These are phyloP conservation scores for Acestrorhynchus altus DNA, from an alignment of 2,797 vertebrate species.

Conservation along the genomic window DNA sequence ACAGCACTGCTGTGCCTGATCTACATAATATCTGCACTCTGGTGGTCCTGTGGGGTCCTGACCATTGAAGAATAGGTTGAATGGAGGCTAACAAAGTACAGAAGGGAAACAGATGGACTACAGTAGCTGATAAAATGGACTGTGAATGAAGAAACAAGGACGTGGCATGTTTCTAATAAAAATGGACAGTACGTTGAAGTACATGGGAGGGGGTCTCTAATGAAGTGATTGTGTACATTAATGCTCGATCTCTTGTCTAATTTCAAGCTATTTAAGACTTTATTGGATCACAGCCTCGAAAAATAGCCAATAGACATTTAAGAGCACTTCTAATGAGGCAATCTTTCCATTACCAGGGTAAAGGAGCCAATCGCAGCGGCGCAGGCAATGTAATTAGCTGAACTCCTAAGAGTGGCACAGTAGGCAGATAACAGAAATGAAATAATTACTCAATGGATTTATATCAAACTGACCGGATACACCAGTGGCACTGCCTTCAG, in stretches of 20 bases:
- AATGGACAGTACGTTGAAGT: neutral
- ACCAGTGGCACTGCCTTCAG: neutral
- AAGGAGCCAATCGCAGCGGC: neutral
- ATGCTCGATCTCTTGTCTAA: neutral
- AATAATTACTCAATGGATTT: neutral
- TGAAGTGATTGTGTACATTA: neutral
- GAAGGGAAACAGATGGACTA: too few relatives aligned
- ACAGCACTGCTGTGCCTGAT: too few relatives aligned
- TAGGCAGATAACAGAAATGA: slow-evolving; percentile 22
- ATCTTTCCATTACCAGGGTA: neutral
- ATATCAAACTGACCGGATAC: neutral
- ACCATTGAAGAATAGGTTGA: too few relatives aligned
- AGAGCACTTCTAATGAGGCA: neutral
- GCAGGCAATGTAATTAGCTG: slow-evolving; percentile 21
- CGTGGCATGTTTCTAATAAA: neutral
- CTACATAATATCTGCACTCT: too few relatives aligned
- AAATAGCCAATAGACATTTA: neutral
- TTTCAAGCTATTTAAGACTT: neutral
- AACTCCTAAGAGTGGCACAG: neutral
- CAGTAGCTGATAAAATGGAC: too few relatives aligned
- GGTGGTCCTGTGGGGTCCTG: too few relatives aligned
- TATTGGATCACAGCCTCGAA: neutral
- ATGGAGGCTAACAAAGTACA: too few relatives aligned
- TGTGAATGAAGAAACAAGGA: neutral
- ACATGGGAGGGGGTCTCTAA: neutral